Percentiles rank a stretch among this genome's conserved stretches.
Evolutionary conservation across 1,140 invertebrate genomes (phyloP).

Genomic region (Drosophila grimshawi): DNA sequence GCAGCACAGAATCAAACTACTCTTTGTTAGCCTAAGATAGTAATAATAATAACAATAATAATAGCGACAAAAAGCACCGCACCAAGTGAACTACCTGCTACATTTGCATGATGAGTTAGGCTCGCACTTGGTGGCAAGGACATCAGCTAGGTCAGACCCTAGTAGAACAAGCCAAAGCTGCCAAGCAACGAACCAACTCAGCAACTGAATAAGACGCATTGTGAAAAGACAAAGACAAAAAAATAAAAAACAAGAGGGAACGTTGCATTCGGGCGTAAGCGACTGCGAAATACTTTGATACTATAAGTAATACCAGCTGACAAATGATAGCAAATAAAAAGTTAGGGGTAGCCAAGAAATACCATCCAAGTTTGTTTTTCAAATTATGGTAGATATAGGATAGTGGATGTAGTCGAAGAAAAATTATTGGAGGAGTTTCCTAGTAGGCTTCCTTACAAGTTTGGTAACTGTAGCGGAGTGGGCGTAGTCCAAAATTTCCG

Average conservation of each 20-base stretch:
- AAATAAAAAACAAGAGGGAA: background rate
- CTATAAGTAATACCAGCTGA: too few relatives aligned
- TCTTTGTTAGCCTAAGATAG: background rate
- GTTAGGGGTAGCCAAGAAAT: too few relatives aligned
- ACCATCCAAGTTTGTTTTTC: too few relatives aligned
- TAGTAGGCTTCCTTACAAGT: too few relatives aligned
- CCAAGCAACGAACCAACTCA: conserved; percentile 6
- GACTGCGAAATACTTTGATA: too few relatives aligned
- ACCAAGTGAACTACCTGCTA: conserved; percentile 8
- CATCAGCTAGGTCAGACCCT: background rate
- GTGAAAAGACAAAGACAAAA: conserved; percentile 1
- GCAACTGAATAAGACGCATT: conserved; percentile 24
- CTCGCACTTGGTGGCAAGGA: background rate
- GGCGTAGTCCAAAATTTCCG: too few relatives aligned
- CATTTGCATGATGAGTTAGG: conserved; percentile 1
- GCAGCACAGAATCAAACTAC: background rate
- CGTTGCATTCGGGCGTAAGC: too few relatives aligned
- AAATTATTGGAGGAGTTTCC: too few relatives aligned
- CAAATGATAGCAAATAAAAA: too few relatives aligned
- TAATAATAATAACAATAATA: background rate
- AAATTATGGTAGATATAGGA: too few relatives aligned
- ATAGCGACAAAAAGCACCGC: background rate
- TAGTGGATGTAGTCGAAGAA: too few relatives aligned
- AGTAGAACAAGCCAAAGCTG: background rate
- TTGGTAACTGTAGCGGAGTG: too few relatives aligned